Percentiles rank a stretch among this genome's conserved stretches.
Evolutionary conservation across 1,140 invertebrate species (phyloP).

Genomic region (Pomacea maculata): DNA sequence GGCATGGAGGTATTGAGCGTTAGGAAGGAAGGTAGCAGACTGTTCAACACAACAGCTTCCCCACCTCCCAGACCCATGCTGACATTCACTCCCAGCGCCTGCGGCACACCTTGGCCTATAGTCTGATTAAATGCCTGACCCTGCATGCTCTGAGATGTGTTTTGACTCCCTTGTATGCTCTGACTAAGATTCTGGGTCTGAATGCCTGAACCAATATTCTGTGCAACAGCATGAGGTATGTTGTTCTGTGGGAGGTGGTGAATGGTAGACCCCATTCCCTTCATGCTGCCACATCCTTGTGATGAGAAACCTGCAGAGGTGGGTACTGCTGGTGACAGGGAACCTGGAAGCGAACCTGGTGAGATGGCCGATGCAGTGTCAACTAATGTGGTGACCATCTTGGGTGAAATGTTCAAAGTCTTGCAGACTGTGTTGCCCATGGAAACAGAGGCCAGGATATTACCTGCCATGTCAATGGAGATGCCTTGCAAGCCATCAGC

Average conservation of each 20-base stretch:
- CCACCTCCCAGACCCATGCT: background rate
- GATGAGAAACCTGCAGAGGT: background rate
- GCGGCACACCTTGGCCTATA: background rate
- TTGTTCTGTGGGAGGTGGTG: conserved; percentile 17
- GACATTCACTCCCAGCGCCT: background rate
- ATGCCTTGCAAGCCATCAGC: conserved; percentile 5
- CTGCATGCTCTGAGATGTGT: too few species aligned
- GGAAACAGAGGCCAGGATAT: conserved; percentile 13
- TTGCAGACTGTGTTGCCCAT: conserved; percentile 6
- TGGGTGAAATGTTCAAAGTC: conserved; percentile 8
- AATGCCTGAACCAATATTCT: conserved; percentile 2
- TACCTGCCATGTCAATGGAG: conserved; percentile 20
- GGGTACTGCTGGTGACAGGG: background rate
- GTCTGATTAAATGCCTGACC: background rate
- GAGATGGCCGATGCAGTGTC: conserved; percentile 3
- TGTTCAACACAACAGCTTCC: conserved; percentile 23
- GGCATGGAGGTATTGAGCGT: conserved; percentile 69
- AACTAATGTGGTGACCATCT: conserved; percentile 9
- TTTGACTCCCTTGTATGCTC: too few species aligned
- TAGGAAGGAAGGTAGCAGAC: conserved; percentile 31
- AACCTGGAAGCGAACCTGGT: background rate
- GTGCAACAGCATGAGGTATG: background rate
- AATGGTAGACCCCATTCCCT: conserved; percentile 8
- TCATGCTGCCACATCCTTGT: conserved; percentile 8
- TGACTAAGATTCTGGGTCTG: too few species aligned